Conservation (phyloP, 53 echinoderm and acorn worm genomes). For the Glandiceps talaboti region DNA sequence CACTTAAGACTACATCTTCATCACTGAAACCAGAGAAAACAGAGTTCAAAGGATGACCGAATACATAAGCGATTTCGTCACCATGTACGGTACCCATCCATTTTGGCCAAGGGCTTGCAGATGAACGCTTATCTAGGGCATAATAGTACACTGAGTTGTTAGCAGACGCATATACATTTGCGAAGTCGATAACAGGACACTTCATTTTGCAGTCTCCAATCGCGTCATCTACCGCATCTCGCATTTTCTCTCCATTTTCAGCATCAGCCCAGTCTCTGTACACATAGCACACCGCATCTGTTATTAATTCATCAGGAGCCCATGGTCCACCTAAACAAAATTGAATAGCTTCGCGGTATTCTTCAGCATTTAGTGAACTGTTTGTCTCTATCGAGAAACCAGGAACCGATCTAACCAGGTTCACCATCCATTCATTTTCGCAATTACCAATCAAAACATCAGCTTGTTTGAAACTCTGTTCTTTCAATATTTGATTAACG, state of each 20-base stretch:
- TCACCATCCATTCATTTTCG: background rate
- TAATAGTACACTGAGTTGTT: slow-evolving; percentile 46
- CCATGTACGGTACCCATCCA: slow-evolving; percentile 99
- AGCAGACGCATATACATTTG: slow-evolving; percentile 40
- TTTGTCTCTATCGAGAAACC: background rate
- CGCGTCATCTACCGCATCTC: slow-evolving; percentile 58
- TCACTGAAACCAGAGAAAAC: slow-evolving; percentile 33
- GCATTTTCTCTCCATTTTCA: slow-evolving; percentile 23
- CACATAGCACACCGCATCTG: slow-evolving; percentile 70
- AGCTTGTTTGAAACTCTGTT: background rate
- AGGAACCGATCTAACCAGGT: background rate
- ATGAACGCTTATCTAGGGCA: slow-evolving; percentile 44
- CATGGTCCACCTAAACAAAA: background rate
- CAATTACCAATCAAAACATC: background rate
- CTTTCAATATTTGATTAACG: background rate
- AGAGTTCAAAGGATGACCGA: slow-evolving; percentile 46
- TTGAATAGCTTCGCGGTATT: background rate
- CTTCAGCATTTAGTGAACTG: background rate
- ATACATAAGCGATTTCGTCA: slow-evolving; percentile 74
- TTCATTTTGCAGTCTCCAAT: slow-evolving; percentile 51
- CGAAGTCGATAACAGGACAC: slow-evolving; percentile 65
- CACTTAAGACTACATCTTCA: background rate
- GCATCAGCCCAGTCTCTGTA: slow-evolving; percentile 87
- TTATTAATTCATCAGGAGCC: slow-evolving; percentile 34
- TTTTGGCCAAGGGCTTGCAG: slow-evolving; percentile 64